phyloP scores from a whole-genome alignment of 2,888 invertebrate genomes.

The Anoncus sp. region DNA sequence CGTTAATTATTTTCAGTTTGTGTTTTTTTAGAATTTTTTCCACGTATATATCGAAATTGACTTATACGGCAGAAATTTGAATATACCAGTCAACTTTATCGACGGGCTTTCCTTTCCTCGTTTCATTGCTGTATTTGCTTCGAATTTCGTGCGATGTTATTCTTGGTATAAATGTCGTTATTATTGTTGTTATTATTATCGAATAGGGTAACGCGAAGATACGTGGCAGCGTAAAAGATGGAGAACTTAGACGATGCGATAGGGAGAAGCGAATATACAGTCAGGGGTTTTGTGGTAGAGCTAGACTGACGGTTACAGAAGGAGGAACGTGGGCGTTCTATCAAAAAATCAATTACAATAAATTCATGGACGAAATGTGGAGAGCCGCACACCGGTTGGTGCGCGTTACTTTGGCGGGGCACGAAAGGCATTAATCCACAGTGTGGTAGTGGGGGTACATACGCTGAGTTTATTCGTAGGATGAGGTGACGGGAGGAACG shows the following conservation, averaged over 20 bases:
- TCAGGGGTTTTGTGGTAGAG: slow-evolving; percentile 35
- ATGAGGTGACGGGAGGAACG: slow-evolving; percentile 31
- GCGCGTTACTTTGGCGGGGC: slow-evolving; percentile 73
- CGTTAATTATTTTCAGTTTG: too few relatives aligned
- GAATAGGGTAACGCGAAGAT: slow-evolving; percentile 50
- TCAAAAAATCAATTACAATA: slow-evolving; percentile 78
- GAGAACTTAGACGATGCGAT: slow-evolving; percentile 13
- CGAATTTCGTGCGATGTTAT: too few relatives aligned
- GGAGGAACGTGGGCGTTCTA: slow-evolving; percentile 70
- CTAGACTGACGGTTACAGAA: slow-evolving; percentile 67
- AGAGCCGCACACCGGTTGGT: slow-evolving; percentile 38
- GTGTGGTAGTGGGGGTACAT: slow-evolving; percentile 57
- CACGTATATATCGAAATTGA: too few relatives aligned
- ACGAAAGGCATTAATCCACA: slow-evolving; percentile 76
- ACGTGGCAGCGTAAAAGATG: slow-evolving; percentile 33
- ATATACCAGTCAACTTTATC: not conserved
- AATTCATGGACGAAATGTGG: slow-evolving; percentile 72
- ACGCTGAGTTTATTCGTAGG: slow-evolving; percentile 24
- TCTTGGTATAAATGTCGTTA: slow-evolving; percentile 53
- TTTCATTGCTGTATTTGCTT: slow-evolving; percentile 26
- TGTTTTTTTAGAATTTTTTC: not conserved
- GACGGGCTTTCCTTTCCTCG: slow-evolving; percentile 42
- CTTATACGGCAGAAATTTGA: not conserved
- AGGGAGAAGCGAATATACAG: slow-evolving; percentile 12
- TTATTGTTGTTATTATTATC: slow-evolving; percentile 67